Evolutionary conservation across 2,888 invertebrate species (phyloP), one percentile per base, ranked within the genome.

Genomic region (Neocrepidodera transversa): DNA sequence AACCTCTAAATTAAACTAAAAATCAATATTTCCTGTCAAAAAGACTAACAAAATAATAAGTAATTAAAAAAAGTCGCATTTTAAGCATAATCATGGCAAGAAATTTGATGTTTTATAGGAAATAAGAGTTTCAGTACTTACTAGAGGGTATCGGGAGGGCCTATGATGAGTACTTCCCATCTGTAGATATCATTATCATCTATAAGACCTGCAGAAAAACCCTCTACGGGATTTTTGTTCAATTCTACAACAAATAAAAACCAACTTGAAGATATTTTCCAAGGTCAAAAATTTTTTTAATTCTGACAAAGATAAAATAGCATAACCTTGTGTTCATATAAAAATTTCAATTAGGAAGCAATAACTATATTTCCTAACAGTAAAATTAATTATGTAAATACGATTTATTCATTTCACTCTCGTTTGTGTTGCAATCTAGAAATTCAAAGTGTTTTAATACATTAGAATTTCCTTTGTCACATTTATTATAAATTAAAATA

Each of bases 131-230:
- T 20, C 1, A 11, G 26, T 80, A 89, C 95, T 91, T 86, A 97
- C 97, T 96, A 99, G 75, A 96, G 85, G 68, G 98, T 98, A 83
- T 99, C 98, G 79, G 97, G 96, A 80, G 99, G 98, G 75, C 99
- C 99, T 83, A 98, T 97, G 80, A 99, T 97, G 75, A 99, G 90
- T 74, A 99, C 97, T 87, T 98, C 97, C 99, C 99, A 99, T 86
- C 94, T 90, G 84, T 95, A 99, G 82, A 99, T 96, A 84, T 99
- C 97, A 88, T 95, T 93, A 85, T 99, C 99, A 84, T 99, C 97
- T 82, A 97, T 95, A 74, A 99, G 87, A 74, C 99, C 99, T 82
- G 99, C 99, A 83, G 98, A 98, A 87, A 99, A 99, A 75, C 99
- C 98, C 87, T 98, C 97, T 54, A 98, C 97, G 79, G 98, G 97